Conservation (phyloP, 2,797 vertebrate species). For the Pipistrellus kuhlii region DNA sequence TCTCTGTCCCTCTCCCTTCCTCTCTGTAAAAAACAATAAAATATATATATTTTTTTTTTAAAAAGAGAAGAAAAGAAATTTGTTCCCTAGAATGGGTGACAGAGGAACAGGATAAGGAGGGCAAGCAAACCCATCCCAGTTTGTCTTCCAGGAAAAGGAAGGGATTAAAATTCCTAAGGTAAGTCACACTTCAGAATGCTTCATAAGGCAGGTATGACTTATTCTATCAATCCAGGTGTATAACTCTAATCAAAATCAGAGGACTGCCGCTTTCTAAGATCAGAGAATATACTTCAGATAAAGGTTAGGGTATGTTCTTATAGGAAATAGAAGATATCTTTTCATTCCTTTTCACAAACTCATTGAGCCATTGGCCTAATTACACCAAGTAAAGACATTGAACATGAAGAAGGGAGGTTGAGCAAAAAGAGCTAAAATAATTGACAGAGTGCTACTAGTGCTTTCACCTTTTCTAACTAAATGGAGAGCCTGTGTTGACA, state of each 20-base stretch:
- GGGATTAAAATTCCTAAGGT: background rate
- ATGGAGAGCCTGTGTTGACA: background rate
- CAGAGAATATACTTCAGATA: background rate
- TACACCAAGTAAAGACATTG: background rate
- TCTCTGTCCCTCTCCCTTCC: no score
- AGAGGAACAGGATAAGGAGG: background rate
- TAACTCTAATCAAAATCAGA: background rate
- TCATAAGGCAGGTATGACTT: background rate
- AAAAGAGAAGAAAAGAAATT: no score
- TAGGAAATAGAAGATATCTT: background rate
- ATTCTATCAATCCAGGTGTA: background rate
- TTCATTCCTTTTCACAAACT: background rate
- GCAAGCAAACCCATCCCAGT: background rate
- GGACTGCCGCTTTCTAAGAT: background rate
- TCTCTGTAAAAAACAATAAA: no score
- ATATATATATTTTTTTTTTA: no score
- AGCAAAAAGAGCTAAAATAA: slow-evolving; percentile 18
- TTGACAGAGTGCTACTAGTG: slow-evolving; percentile 5
- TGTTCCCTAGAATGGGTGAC: background rate
- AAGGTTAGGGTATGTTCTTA: background rate
- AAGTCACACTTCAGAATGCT: background rate
- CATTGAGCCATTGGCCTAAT: background rate
- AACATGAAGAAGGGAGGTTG: background rate
- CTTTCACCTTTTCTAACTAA: slow-evolving; percentile 60
- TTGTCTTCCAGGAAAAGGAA: background rate